phyloP scores from a whole-genome alignment of 2,797 vertebrate genomes.

The Pampus argenteus region DNA sequence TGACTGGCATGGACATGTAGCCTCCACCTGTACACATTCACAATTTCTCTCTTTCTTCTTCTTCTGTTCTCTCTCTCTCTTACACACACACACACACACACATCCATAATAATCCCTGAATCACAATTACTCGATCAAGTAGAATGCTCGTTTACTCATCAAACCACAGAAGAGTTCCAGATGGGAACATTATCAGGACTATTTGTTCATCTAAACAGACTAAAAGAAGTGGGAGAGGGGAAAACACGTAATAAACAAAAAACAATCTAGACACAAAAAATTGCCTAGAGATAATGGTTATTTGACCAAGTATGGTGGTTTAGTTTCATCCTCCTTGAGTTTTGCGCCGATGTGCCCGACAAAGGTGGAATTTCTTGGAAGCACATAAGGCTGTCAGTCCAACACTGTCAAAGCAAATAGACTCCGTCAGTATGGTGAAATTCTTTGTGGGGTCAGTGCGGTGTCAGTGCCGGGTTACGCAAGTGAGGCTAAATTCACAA shows the following conservation, averaged over 20 bases:
- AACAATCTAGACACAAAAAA: background rate
- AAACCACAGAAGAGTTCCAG: conserved; percentile 27
- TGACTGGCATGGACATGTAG: background rate
- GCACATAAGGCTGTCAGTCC: conserved; percentile 9
- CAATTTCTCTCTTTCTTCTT: background rate
- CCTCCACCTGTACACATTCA: conserved; percentile 18
- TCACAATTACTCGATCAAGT: conserved; percentile 24
- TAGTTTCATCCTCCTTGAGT: background rate
- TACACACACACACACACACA: background rate
- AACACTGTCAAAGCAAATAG: conserved; percentile 35
- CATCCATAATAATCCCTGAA: conserved; percentile 11
- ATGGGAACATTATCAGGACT: conserved; percentile 26
- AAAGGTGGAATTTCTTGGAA: conserved; percentile 22
- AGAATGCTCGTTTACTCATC: conserved; percentile 23
- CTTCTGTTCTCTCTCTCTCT: too few species aligned
- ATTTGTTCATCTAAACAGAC: conserved; percentile 21
- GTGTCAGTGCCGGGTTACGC: background rate
- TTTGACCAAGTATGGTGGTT: background rate
- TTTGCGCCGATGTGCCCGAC: background rate
- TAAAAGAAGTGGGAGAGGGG: background rate
- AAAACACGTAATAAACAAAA: conserved; percentile 25
- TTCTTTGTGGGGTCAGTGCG: conserved; percentile 16
- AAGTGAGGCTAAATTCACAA: background rate
- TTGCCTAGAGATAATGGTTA: background rate
- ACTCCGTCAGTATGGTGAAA: background rate